These are phyloP conservation scores for Andrena flavipes DNA, from an alignment of 2,888 invertebrate genomes.

Conservation along the genomic window DNA sequence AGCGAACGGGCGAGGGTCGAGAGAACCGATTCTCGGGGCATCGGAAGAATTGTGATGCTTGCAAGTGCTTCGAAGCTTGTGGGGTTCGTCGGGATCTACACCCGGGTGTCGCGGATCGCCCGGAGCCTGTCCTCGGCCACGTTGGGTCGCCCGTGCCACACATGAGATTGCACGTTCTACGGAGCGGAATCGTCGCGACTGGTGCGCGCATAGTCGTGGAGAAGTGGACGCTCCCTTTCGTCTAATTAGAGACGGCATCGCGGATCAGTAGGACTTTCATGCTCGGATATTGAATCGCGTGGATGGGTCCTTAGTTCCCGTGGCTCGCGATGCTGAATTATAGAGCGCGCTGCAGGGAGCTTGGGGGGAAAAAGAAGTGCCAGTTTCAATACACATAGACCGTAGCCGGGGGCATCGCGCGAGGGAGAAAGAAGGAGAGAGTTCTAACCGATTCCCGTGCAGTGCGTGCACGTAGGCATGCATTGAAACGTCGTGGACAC, in stretches of 20 bases:
- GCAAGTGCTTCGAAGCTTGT: too few species aligned
- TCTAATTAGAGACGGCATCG: conserved; percentile 32
- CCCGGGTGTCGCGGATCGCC: too few species aligned
- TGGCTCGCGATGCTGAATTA: conserved; percentile 50
- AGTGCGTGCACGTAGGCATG: conserved; percentile 47
- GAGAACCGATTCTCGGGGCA: too few species aligned
- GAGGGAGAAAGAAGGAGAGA: conserved; percentile 16
- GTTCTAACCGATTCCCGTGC: conserved; percentile 28
- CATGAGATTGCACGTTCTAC: background rate
- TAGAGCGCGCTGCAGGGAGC: conserved; percentile 70
- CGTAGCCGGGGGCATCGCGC: conserved; percentile 63
- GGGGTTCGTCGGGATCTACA: too few species aligned
- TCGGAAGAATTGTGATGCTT: too few species aligned
- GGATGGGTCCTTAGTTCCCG: conserved; percentile 46
- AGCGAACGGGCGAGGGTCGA: too few species aligned
- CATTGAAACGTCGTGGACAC: conserved; percentile 13
- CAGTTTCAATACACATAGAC: conserved; percentile 47
- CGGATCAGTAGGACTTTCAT: conserved; percentile 46
- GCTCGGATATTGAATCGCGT: conserved; percentile 44
- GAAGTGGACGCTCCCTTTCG: conserved; percentile 43
- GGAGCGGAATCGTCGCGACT: conserved; percentile 13
- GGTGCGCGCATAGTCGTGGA: conserved; percentile 46
- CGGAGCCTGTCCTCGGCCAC: background rate
- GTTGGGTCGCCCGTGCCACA: background rate
- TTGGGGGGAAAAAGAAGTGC: conserved; percentile 58